Conservation (phyloP, 2,113 vertebrate species). For the Dendrocopos noguchii region DNA sequence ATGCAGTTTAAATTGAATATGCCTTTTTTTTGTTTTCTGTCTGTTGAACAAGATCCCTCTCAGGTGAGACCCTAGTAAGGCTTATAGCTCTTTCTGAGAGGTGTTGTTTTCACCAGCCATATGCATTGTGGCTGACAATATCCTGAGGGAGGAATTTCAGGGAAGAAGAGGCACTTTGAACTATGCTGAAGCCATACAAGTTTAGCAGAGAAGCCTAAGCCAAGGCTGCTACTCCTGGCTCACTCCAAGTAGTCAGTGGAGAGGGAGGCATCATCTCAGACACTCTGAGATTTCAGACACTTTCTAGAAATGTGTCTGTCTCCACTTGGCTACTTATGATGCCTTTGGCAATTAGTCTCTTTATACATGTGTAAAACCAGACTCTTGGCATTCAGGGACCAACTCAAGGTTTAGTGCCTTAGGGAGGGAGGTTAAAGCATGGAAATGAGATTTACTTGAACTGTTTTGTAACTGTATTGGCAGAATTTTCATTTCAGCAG, state of each 20-base stretch:
- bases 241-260: neutral
- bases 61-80: neutral
- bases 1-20: slow-evolving; percentile 38
- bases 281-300: neutral
- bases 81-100: neutral
- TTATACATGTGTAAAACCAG: neutral
- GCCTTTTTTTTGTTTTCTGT: neutral
- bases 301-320: neutral
- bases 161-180: neutral
- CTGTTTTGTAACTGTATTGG: neutral
- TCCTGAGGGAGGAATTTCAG: neutral
- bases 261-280: neutral
- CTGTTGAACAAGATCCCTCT: neutral
- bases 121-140: neutral
- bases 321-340: neutral
- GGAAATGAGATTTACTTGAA: neutral
- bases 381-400: neutral
- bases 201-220: neutral
- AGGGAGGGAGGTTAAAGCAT: neutral
- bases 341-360: neutral
- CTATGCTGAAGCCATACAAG: accelerated
- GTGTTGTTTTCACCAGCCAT: neutral
- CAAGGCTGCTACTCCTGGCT: neutral
- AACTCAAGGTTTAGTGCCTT: neutral
- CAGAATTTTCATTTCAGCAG: neutral